Conservation (phyloP, 2,888 invertebrate genomes). For the Chironomus riparius region DNA sequence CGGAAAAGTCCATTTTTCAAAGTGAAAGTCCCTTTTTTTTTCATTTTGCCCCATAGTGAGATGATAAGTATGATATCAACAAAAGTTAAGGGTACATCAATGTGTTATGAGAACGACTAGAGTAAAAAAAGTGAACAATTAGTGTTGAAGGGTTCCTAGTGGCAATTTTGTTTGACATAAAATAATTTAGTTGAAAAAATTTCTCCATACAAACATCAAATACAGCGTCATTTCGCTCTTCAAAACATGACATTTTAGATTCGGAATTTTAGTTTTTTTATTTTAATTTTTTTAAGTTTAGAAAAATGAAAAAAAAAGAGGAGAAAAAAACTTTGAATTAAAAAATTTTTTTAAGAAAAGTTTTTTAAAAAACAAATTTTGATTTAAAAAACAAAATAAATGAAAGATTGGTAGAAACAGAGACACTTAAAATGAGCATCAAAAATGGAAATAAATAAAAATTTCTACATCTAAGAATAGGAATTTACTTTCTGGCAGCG, state of each 20-base stretch:
- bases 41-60: too few relatives aligned
- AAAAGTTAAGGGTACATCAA: too few relatives aligned
- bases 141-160: too few relatives aligned
- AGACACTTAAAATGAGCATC: conserved; percentile 30
- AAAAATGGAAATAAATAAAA: conserved; percentile 29
- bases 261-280: not conserved
- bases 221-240: conserved; percentile 18
- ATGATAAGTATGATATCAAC: too few relatives aligned
- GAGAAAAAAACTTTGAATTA: conserved; percentile 33
- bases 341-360: conserved; percentile 31
- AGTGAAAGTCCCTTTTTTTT: too few relatives aligned
- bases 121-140: too few relatives aligned
- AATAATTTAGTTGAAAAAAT: not conserved
- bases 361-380: conserved; percentile 33
- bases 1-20: too few relatives aligned
- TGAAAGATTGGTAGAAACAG: not conserved
- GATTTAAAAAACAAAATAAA: not conserved
- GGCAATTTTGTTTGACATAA: too few relatives aligned
- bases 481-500: conserved; percentile 72
- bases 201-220: conserved; percentile 26
- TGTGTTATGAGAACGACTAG: too few relatives aligned
- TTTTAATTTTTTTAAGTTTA: conserved; percentile 36
- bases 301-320: conserved; percentile 44
- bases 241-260: not conserved
- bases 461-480: conserved; percentile 27